Evolutionary conservation across 2,797 vertebrate species (phyloP), one percentile per base, ranked within the genome.

Genomic region (Crenichthys baileyi): DNA sequence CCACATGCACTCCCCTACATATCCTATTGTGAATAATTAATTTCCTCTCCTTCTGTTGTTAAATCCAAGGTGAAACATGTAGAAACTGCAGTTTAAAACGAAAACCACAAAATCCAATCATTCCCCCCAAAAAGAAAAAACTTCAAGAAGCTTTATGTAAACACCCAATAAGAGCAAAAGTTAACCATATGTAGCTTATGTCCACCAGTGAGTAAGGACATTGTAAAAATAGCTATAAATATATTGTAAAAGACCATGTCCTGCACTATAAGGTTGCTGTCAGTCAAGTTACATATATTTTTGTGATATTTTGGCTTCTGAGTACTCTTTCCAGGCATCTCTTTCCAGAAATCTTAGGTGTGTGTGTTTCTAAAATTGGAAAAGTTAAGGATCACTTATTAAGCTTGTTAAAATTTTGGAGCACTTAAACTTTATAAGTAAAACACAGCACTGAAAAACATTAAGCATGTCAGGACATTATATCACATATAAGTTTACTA

Each of bases 61-160:
- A 36, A 53, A 74, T 50, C 77, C 56, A 79, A 86, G 81, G 73
- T 68, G 24, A 80, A 77, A 78, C 48, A 55, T 70, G n/a, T 46
- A 29, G 1, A 9, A 51, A 41, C 29, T 58, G 24, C 22, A 63
- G 5, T 44, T 48, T 48, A 3, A 79, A 46, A 51, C 12, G 15
- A 39, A 24, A 76, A 67, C 15, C 15, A 24, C 11, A 41, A 9
- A 12, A 75, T n/a, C 36, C 36, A n/a, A 58, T 39, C 44, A 44
- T 18, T 7, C 6, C 13, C 26, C 2, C 5, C 24, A 41, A 72
- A 78, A 2, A 26, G 26, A 2, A 36, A 70, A 70, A 13, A 5
- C 18, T 44, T n/a, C n/a, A n/a, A 60, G 26, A 58, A 36, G 36
- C 5, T 31, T 73, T n/a, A 53, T 13, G 26, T 18, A 46, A 53